Conservation (phyloP, 2,888 invertebrate genomes). For the Caenorhabditis doughertyi region DNA sequence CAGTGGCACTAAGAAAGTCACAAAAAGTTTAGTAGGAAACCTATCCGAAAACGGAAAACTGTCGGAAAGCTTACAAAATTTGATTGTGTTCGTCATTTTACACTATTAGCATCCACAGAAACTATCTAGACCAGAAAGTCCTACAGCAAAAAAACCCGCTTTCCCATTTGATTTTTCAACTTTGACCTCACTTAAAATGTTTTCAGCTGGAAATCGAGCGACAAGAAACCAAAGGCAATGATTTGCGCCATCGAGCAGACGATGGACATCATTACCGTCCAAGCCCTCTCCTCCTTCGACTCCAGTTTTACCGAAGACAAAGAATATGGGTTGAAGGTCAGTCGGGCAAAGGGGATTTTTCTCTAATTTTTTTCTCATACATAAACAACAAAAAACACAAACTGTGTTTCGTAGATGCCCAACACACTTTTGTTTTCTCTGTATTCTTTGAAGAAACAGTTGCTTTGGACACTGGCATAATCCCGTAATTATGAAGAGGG, state of each 20-base stretch:
- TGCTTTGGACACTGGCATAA: constrained; percentile 42
- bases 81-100: no score
- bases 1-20: no score
- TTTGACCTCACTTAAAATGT: neutral
- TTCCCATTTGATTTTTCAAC: neutral
- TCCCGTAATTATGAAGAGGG: constrained; percentile 39
- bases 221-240: constrained; percentile 62
- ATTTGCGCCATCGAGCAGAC: constrained; percentile 72
- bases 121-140: no score
- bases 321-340: constrained; percentile 78
- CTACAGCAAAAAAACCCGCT: no score
- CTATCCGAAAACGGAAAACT: no score
- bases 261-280: constrained; percentile 69
- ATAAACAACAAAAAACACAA: constrained; percentile 7
- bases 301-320: constrained; percentile 63
- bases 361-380: neutral
- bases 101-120: no score
- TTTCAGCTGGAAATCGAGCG: constrained; percentile 43
- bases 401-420: constrained; percentile 29
- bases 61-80: no score
- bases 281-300: constrained; percentile 71
- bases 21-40: no score
- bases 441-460: neutral
- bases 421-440: no score
- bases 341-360: constrained; percentile 1